Percentiles rank a stretch among this genome's conserved stretches.
Evolutionary conservation across 2,888 invertebrate genomes (phyloP).

Genomic region (Mesorhabditis belari): DNA sequence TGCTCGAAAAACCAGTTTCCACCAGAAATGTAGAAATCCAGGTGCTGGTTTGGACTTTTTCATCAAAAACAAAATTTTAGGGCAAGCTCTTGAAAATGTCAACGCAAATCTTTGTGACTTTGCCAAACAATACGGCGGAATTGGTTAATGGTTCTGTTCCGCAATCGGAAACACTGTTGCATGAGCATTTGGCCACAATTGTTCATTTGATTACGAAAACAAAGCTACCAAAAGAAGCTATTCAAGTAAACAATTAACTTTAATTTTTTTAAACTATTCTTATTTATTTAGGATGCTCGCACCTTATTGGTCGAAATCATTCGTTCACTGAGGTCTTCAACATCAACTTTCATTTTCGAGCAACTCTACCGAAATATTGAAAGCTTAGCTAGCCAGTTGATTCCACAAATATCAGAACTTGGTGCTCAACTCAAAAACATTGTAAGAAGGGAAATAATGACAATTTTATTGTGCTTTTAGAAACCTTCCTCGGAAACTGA

Average conservation of each 20-base stretch:
- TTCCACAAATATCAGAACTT: conserved; percentile 20
- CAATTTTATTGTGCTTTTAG: neutral
- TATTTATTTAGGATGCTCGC: neutral
- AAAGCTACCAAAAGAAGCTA: neutral
- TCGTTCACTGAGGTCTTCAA: conserved; percentile 18
- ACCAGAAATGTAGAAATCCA: neutral
- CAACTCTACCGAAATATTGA: conserved; percentile 16
- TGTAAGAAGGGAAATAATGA: conserved; percentile 11
- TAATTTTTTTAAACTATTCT: too few species aligned
- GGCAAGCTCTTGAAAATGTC: conserved; percentile 15
- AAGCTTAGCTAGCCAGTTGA: conserved; percentile 12
- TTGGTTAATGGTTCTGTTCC: too few species aligned
- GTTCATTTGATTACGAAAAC: neutral
- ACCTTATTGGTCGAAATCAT: conserved; percentile 32
- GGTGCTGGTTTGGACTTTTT: neutral
- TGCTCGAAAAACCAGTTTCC: neutral
- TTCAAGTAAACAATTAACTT: neutral
- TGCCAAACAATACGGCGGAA: conserved; percentile 35
- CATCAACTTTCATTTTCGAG: conserved; percentile 21
- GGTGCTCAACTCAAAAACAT: conserved; percentile 14
- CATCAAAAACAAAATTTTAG: conserved; percentile 1
- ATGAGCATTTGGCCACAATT: neutral
- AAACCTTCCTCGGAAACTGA: neutral
- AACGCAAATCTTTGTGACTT: conserved; percentile 58
- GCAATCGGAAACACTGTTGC: conserved; percentile 9